phyloP scores from a whole-genome alignment of 2,113 vertebrate genomes.

The Mus spicilegus region DNA sequence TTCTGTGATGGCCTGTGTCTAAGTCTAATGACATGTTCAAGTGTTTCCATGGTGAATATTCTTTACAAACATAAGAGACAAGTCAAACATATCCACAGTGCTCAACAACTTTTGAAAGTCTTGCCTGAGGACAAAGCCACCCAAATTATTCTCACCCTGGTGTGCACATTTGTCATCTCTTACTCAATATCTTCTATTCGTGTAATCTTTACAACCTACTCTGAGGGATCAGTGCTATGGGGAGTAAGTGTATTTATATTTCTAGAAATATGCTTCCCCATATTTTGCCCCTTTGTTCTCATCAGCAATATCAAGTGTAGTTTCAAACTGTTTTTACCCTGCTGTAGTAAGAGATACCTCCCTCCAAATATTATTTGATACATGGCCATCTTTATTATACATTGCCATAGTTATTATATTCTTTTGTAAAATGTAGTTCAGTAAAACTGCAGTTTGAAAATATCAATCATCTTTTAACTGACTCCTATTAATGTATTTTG shows the following conservation, averaged over 20 bases:
- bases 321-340: too few relatives aligned
- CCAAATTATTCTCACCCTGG: neutral
- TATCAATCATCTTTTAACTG: neutral
- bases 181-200: neutral
- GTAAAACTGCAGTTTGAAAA: neutral
- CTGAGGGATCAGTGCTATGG: too few relatives aligned
- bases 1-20: neutral
- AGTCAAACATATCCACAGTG: neutral
- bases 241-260: too few relatives aligned
- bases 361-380: too few relatives aligned
- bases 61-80: neutral
- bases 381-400: neutral
- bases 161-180: neutral
- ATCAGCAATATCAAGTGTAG: too few relatives aligned
- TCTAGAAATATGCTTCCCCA: too few relatives aligned
- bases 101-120: too few relatives aligned
- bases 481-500: too few relatives aligned
- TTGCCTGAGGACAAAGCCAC: neutral
- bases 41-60: neutral
- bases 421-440: neutral
- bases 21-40: neutral
- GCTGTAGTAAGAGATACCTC: neutral
- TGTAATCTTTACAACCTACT: neutral
- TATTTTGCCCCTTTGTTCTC: too few relatives aligned
- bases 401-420: neutral